phyloP scores from a whole-genome alignment of 2,113 vertebrate species.

The Ursus arctos region DNA sequence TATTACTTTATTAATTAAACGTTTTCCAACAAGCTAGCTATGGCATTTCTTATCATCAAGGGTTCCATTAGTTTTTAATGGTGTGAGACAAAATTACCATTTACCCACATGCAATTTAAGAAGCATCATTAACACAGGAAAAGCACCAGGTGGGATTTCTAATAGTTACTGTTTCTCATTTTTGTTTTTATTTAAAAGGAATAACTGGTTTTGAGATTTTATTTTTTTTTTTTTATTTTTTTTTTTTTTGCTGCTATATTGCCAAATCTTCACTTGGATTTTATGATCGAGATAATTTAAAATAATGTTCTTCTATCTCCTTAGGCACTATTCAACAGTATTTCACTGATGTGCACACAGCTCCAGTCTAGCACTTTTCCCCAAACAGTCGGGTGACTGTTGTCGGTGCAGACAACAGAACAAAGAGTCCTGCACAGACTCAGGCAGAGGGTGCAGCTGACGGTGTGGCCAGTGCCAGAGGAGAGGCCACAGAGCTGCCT shows the following conservation, averaged over 20 bases:
- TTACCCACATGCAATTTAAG: slow-evolving; percentile 93
- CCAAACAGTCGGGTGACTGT: slow-evolving; percentile 77
- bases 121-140: slow-evolving; percentile 92
- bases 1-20: slow-evolving; percentile 95
- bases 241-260: slow-evolving; percentile 79
- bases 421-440: slow-evolving; percentile 83
- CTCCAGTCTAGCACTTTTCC: slow-evolving; percentile 67
- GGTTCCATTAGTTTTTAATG: slow-evolving; percentile 96
- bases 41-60: slow-evolving; percentile 94
- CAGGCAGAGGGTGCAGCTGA: background rate
- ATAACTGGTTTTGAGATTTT: slow-evolving; percentile 87
- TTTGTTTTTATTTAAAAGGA: slow-evolving; percentile 93
- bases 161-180: slow-evolving; percentile 93
- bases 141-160: slow-evolving; percentile 94
- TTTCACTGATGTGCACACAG: slow-evolving; percentile 74
- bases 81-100: slow-evolving; percentile 94
- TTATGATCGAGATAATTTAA: slow-evolving; percentile 87
- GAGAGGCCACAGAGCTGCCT: background rate
- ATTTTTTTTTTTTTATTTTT: slow-evolving; percentile 40
- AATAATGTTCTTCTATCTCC: slow-evolving; percentile 85
- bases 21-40: slow-evolving; percentile 94
- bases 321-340: slow-evolving; percentile 81
- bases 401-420: slow-evolving; percentile 85
- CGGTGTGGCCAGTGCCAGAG: background rate
- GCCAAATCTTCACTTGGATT: slow-evolving; percentile 84